phyloP scores from a whole-genome alignment of 2,797 vertebrate species.

The Alectoris magna region DNA sequence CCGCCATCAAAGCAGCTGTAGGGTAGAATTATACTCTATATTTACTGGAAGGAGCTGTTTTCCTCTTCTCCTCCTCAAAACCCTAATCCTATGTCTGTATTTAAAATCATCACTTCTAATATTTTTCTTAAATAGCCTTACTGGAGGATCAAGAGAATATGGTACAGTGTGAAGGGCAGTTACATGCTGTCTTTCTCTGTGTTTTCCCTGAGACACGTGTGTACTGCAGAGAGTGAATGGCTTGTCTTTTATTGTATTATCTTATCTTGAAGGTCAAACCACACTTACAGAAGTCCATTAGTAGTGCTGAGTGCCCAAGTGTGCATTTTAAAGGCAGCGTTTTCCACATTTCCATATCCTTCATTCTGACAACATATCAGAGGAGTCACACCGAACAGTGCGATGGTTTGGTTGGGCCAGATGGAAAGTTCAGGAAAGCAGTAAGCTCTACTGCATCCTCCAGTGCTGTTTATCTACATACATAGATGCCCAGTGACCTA shows the following conservation, averaged over 20 bases:
- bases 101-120: background rate
- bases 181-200: background rate
- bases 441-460: background rate
- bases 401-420: background rate
- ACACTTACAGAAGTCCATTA: background rate
- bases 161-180: background rate
- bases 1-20: background rate
- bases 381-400: background rate
- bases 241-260: too few species aligned
- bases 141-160: background rate
- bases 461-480: background rate
- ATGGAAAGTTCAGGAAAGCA: background rate
- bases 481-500: background rate
- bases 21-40: background rate
- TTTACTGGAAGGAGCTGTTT: background rate
- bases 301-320: background rate
- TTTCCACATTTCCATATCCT: background rate
- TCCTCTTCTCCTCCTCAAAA: background rate
- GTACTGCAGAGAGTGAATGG: background rate
- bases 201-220: background rate
- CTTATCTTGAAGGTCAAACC: background rate
- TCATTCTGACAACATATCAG: background rate
- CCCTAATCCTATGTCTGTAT: background rate
- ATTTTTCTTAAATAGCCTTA: background rate
- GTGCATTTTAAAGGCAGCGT: background rate